Evolutionary conservation across 2,888 invertebrate genomes (phyloP).

Genomic region (Drosophila neotestacea): DNA sequence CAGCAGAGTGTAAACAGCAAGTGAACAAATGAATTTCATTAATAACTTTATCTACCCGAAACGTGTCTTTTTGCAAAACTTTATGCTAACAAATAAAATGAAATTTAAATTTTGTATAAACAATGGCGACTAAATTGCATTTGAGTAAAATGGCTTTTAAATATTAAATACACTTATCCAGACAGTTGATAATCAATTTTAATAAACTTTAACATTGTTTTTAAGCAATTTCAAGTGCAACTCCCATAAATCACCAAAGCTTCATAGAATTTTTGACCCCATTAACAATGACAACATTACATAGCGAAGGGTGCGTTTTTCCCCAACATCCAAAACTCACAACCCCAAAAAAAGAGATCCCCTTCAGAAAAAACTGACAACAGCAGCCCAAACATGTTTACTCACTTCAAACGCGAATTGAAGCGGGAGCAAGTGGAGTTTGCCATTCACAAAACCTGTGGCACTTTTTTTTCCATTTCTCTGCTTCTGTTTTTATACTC

Average conservation of each 20-base stretch:
- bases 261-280: slow-evolving; percentile 56
- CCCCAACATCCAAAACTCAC: slow-evolving; percentile 6
- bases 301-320: slow-evolving; percentile 30
- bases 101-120: slow-evolving; percentile 37
- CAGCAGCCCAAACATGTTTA: slow-evolving; percentile 58
- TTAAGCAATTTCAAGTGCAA: slow-evolving; percentile 40
- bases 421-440: slow-evolving; percentile 47
- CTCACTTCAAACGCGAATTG: slow-evolving; percentile 60
- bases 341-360: slow-evolving; percentile 4
- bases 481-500: slow-evolving; percentile 24
- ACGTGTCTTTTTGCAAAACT: slow-evolving; percentile 35
- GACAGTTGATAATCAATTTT: slow-evolving; percentile 53
- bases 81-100: slow-evolving; percentile 41
- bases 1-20: slow-evolving; percentile 23
- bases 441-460: slow-evolving; percentile 40
- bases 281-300: slow-evolving; percentile 55
- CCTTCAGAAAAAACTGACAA: slow-evolving; percentile 48
- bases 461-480: slow-evolving; percentile 19
- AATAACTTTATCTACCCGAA: slow-evolving; percentile 25
- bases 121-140: slow-evolving; percentile 33
- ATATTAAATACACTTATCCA: slow-evolving; percentile 40
- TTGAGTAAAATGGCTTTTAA: slow-evolving; percentile 22
- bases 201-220: slow-evolving; percentile 49
- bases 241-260: slow-evolving; percentile 53
- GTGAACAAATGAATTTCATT: slow-evolving; percentile 42